Evolutionary conservation across 2,888 invertebrate species (phyloP), one percentile per base, ranked within the genome.

Genomic region (Apotomis capreana): DNA sequence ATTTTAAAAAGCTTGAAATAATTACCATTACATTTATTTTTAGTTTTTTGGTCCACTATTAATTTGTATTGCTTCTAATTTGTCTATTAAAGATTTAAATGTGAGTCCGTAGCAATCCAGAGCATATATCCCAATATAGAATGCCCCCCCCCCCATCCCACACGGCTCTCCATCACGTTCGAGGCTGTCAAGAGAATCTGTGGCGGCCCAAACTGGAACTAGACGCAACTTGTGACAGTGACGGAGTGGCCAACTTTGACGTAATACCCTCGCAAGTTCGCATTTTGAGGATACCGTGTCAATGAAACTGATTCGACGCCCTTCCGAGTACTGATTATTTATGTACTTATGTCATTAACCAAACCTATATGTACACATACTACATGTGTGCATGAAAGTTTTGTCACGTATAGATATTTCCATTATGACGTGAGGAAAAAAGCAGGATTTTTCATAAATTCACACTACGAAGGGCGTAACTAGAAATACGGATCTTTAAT

Each of bases 211-310:
- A 55, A 62, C 62, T 62, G 12, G 49, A 70, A 54, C 40, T 51
- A 54, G 60, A 60, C 26, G 46, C 64, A 60, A 54, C 60, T 49
- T 37, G 37, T 51, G 70, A 67, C 65, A 67, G 55, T 70, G 70
- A 70, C 49, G 54, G 60, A 70, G 60, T n/a, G 40, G 37, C 6
- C 5, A 49, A 67, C 37, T 67, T 58, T 13, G 49, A 13, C 13
- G 13, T 36, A 59, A 67, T 58, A 44, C 15, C 40, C 60, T 37
- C 40, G 8, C 9, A 44, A 15, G 15, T 46, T 46, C 13, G n/a
- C 55, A 46, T 65, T 57, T 36, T 55, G 57, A 67, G 61, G 68
- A 44, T n/a, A 61, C 61, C 61, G n/a, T 69, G 46, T 61, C 55
- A 68, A 44, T 44, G n/a, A 58, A 26, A 12, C 44, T 46, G 9